Evolutionary conservation across 2,888 invertebrate genomes (phyloP).

Genomic region (Netelia virgata): DNA sequence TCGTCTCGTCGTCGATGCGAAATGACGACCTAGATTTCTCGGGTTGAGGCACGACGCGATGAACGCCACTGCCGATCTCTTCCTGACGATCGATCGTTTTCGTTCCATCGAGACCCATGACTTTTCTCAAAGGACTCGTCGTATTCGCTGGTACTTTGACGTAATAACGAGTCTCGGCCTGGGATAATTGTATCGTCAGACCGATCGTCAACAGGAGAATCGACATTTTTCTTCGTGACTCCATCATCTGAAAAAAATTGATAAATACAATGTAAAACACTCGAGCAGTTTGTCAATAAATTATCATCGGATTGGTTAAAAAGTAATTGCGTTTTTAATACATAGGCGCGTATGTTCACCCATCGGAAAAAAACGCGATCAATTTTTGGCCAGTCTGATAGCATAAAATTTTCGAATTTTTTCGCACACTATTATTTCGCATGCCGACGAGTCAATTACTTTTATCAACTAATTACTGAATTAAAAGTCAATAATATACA

Average conservation of each 20-base stretch:
- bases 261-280: conserved; percentile 8
- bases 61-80: conserved; percentile 34
- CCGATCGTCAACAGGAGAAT: conserved; percentile 73
- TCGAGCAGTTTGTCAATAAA: not conserved
- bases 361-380: too few species aligned
- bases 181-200: conserved; percentile 65
- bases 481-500: too few species aligned
- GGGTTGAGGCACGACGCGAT: not conserved
- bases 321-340: not conserved
- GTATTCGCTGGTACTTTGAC: conserved; percentile 73
- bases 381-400: too few species aligned
- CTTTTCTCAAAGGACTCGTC: conserved; percentile 73
- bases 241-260: conserved; percentile 78
- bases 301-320: conserved; percentile 18
- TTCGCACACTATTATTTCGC: too few species aligned
- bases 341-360: too few species aligned
- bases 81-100: conserved; percentile 63
- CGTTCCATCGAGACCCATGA: conserved; percentile 57
- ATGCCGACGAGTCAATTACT: too few species aligned
- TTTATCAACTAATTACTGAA: too few species aligned
- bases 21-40: conserved; percentile 66
- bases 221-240: conserved; percentile 73
- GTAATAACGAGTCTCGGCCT: conserved; percentile 73
- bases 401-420: too few species aligned
- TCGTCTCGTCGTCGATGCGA: conserved; percentile 76